phyloP scores from a whole-genome alignment of 2,797 vertebrate species.

The Halcyon smyrnensis region DNA sequence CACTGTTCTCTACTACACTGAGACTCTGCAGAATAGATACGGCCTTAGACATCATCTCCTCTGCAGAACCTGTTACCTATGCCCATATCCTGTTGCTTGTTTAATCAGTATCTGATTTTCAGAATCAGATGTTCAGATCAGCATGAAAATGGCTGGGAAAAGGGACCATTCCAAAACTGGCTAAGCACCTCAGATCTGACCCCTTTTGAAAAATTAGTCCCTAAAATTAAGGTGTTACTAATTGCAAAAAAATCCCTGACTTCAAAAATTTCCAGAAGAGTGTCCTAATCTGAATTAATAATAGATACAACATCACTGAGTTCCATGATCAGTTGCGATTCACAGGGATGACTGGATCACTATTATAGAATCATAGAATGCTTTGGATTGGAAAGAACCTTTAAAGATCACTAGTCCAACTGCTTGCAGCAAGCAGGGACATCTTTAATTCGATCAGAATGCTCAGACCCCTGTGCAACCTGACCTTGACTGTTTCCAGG shows the following conservation, averaged over 20 bases:
- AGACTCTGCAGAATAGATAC: neutral
- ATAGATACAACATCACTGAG: neutral
- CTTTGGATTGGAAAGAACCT: neutral
- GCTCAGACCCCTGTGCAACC: neutral
- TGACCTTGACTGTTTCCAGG: neutral
- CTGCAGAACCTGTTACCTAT: neutral
- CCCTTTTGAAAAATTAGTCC: neutral
- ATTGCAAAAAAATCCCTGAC: neutral
- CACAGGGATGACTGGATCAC: neutral
- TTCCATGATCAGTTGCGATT: neutral
- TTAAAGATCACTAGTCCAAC: neutral
- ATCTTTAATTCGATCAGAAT: neutral
- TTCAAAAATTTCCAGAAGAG: neutral
- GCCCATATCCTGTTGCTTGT: accelerated
- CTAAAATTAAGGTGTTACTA: neutral
- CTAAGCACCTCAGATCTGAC: neutral
- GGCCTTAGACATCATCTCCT: neutral
- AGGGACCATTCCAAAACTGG: neutral
- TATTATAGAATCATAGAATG: neutral
- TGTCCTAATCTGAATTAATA: neutral
- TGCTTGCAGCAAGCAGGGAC: neutral
- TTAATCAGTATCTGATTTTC: neutral
- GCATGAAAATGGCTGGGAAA: neutral
- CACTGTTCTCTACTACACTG: neutral
- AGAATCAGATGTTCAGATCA: neutral